Conservation (phyloP, 1,140 invertebrate species). For the Ips typographus region DNA sequence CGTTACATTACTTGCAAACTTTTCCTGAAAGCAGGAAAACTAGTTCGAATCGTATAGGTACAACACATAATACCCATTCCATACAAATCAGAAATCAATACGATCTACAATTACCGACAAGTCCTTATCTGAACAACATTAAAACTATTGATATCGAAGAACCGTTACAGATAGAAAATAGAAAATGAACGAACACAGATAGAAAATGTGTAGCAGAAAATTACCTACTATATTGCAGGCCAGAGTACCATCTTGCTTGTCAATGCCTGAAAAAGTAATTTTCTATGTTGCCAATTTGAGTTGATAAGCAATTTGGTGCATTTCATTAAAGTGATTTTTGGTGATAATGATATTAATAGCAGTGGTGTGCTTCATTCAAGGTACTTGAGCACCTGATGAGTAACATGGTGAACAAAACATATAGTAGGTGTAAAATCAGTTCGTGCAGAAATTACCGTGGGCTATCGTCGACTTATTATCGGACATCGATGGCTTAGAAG, state of each 20-base stretch:
- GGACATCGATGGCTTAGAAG: conserved; percentile 21
- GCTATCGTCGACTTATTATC: conserved; percentile 37
- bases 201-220: conserved; percentile 31
- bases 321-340: background rate
- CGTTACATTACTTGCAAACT: no score
- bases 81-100: conserved; percentile 8
- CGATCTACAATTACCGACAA: conserved; percentile 21
- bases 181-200: no score
- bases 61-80: conserved; percentile 4
- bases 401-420: background rate
- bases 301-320: background rate
- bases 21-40: no score
- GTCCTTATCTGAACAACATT: conserved; percentile 23
- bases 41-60: background rate
- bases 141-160: conserved; percentile 29
- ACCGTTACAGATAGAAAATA: conserved; percentile 31
- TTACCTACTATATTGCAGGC: conserved; percentile 12
- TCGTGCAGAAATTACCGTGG: conserved; percentile 29
- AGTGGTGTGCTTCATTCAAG: background rate
- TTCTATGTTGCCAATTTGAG: background rate
- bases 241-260: background rate
- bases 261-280: background rate
- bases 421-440: conserved; percentile 23
- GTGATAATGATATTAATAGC: background rate
- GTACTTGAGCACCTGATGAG: background rate